Conservation (phyloP, 2,797 vertebrate genomes). For the Scolopax bukidnonensis region DNA sequence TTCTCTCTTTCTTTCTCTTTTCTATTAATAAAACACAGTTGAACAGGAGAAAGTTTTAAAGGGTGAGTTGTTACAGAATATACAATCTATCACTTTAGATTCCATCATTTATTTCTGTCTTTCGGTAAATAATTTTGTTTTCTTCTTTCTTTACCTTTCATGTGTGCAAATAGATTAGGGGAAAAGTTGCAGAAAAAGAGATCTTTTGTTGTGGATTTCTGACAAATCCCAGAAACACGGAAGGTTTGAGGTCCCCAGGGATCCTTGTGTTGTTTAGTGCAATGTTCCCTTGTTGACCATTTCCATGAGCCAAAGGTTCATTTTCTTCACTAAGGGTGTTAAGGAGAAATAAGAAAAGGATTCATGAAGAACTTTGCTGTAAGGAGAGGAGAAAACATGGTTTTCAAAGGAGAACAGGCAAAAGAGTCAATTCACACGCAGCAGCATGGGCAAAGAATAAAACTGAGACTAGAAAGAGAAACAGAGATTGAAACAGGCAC, state of each 20-base stretch:
- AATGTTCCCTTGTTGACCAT: background rate
- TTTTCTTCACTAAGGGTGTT: background rate
- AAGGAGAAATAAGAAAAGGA: background rate
- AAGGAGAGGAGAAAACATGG: background rate
- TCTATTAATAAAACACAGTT: background rate
- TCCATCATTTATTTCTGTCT: background rate
- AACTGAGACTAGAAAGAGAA: background rate
- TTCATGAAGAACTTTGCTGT: background rate
- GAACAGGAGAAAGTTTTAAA: background rate
- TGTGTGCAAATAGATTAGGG: background rate
- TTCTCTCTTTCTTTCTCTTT: background rate
- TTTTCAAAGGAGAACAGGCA: background rate
- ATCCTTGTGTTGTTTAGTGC: background rate
- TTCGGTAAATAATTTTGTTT: background rate
- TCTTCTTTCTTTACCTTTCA: background rate
- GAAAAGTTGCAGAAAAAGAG: background rate
- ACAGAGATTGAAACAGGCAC: background rate
- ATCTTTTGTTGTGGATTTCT: background rate
- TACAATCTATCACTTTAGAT: background rate
- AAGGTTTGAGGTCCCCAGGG: background rate
- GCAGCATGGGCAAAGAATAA: background rate
- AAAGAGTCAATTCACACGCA: background rate
- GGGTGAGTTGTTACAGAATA: background rate
- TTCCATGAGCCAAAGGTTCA: background rate
- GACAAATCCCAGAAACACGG: background rate